phyloP scores from a whole-genome alignment of 2,888 invertebrate species.

The Pyrrhia umbra region DNA sequence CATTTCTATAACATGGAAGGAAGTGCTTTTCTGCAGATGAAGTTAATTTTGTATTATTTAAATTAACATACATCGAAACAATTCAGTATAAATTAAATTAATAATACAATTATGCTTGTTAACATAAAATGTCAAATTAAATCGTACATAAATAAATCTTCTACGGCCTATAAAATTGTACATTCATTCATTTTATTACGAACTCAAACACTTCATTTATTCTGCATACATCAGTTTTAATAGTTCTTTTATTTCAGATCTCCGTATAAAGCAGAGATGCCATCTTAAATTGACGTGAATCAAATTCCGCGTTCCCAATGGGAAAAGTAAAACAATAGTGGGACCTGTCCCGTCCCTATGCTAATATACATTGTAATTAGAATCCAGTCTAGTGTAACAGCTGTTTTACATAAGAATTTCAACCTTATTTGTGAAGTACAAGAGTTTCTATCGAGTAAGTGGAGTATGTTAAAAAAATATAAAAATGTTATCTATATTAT shows the following conservation, averaged over 20 bases:
- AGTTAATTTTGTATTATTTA: too few relatives aligned
- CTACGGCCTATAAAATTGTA: conserved; percentile 7
- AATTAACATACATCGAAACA: too few relatives aligned
- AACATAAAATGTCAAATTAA: conserved; percentile 13
- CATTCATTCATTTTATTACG: conserved; percentile 30
- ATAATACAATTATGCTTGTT: conserved; percentile 1
- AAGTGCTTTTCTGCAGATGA: too few relatives aligned
- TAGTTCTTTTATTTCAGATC: conserved; percentile 31
- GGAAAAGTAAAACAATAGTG: conserved; percentile 65
- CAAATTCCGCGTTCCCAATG: conserved; percentile 61
- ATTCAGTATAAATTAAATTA: neutral
- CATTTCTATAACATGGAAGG: neutral
- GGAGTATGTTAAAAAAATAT: conserved; percentile 9
- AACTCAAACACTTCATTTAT: conserved; percentile 44
- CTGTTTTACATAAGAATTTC: conserved; percentile 18
- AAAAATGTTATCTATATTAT: conserved; percentile 33
- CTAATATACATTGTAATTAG: conserved; percentile 60
- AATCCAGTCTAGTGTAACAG: conserved; percentile 52
- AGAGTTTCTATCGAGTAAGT: conserved; percentile 7
- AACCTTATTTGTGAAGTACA: conserved; percentile 16
- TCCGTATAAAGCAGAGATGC: conserved; percentile 41
- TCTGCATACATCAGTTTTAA: conserved; percentile 51
- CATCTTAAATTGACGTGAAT: conserved; percentile 57
- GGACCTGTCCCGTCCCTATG: conserved; percentile 57
- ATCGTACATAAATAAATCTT: conserved; percentile 13